These are phyloP conservation scores for Sparus aurata DNA, from an alignment of 2,797 vertebrate genomes.

Conservation along the genomic window DNA sequence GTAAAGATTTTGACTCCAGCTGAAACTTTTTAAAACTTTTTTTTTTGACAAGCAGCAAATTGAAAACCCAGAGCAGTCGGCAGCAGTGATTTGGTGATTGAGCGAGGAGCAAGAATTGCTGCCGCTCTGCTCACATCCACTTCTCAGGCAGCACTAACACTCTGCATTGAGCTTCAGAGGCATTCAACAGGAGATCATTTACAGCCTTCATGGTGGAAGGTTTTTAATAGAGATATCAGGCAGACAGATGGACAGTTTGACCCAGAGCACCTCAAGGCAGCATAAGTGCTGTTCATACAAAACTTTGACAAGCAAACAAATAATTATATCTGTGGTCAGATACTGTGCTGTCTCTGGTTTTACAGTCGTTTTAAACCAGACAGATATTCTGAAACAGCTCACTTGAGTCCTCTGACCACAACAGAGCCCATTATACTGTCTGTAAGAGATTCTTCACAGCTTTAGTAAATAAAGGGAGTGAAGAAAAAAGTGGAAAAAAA, in stretches of 20 bases:
- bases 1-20: not conserved
- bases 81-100: not conserved
- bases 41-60: constrained; percentile 1
- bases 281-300: not conserved
- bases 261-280: not conserved
- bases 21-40: not conserved
- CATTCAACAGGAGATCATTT: constrained; percentile 16
- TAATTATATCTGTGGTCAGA: not conserved
- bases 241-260: constrained; percentile 7
- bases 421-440: not conserved
- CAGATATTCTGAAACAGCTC: not conserved
- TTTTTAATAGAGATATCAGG: not conserved
- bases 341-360: not conserved
- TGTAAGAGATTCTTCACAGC: not conserved
- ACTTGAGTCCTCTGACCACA: not conserved
- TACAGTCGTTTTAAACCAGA: not conserved
- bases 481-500: not conserved
- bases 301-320: constrained; percentile 2
- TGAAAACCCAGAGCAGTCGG: constrained; percentile 21
- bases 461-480: not conserved
- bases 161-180: constrained; percentile 17
- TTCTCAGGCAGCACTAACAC: not conserved
- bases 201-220: not conserved
- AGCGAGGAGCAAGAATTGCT: constrained; percentile 13
- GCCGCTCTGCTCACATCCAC: not conserved